These are phyloP conservation scores for Microplitis deprimator DNA, from an alignment of 2,888 invertebrate species.

Conservation along the genomic window DNA sequence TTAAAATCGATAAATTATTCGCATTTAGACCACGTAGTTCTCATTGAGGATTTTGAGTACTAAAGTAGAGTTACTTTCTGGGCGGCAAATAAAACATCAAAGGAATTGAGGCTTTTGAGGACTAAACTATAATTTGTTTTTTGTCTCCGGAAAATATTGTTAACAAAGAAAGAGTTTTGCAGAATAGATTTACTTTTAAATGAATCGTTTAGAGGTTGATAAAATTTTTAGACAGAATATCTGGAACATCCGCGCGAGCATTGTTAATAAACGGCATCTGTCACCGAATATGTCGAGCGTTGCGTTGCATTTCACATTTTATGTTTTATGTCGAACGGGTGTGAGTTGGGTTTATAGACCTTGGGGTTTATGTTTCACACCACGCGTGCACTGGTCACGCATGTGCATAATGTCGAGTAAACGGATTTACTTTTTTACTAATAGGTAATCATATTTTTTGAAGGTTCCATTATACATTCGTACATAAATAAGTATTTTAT, in stretches of 20 bases:
- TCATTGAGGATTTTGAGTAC: no score
- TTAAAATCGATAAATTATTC: no score
- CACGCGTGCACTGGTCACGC: constrained; percentile 61
- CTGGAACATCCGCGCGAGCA: constrained; percentile 35
- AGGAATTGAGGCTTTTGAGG: no score
- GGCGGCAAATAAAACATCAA: no score
- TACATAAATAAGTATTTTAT: background rate
- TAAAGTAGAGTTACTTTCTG: no score
- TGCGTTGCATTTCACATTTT: constrained; percentile 67
- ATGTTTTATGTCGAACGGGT: constrained; percentile 62
- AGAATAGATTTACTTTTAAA: constrained; percentile 13
- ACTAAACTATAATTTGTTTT: no score
- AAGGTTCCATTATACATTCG: constrained; percentile 8
- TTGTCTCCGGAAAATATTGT: no score
- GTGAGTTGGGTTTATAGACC: constrained; percentile 61
- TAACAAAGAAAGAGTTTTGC: background rate
- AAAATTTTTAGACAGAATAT: constrained; percentile 22
- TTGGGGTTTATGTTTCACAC: constrained; percentile 69
- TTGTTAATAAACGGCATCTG: constrained; percentile 70
- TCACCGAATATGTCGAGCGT: constrained; percentile 58
- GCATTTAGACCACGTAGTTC: no score
- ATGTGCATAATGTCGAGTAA: constrained; percentile 57
- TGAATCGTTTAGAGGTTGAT: background rate
- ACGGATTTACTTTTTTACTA: constrained; percentile 46
- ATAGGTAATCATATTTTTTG: constrained; percentile 44